Conservation (phyloP, 2,888 invertebrate species). For the Drosophila colorata region DNA sequence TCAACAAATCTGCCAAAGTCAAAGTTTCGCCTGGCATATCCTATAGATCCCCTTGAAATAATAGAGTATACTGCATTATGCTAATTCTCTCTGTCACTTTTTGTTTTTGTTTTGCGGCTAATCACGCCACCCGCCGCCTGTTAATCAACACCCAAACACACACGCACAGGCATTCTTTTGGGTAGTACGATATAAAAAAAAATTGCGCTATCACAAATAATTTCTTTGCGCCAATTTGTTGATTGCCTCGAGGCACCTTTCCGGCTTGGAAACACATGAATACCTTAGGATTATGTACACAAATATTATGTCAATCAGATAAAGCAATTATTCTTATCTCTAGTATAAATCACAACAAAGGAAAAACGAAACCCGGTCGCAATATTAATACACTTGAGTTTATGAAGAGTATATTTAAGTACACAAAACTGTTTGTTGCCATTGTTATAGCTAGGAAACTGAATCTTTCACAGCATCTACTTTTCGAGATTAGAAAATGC, state of each 20-base stretch:
- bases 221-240: constrained; percentile 44
- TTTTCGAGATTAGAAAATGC: neutral
- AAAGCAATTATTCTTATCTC: constrained; percentile 4
- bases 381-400: neutral
- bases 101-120: constrained; percentile 19
- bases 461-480: too few species aligned
- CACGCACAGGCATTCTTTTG: constrained; percentile 7
- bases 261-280: constrained; percentile 20
- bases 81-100: constrained; percentile 10
- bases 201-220: constrained; percentile 34
- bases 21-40: neutral
- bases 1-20: constrained; percentile 24
- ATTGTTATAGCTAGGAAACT: neutral
- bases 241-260: constrained; percentile 20
- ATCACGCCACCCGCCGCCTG: constrained; percentile 48
- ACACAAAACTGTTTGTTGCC: too few species aligned
- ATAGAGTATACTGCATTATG: constrained; percentile 15
- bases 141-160: constrained; percentile 29
- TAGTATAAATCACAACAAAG: neutral
- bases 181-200: constrained; percentile 19
- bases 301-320: constrained; percentile 6
- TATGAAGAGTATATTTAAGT: too few species aligned
- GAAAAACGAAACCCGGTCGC: neutral
- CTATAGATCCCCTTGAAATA: neutral
- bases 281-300: neutral